Evolutionary conservation across 2,888 invertebrate genomes (phyloP), one percentile per base, ranked within the genome.

Genomic region (Acronicta alni): DNA sequence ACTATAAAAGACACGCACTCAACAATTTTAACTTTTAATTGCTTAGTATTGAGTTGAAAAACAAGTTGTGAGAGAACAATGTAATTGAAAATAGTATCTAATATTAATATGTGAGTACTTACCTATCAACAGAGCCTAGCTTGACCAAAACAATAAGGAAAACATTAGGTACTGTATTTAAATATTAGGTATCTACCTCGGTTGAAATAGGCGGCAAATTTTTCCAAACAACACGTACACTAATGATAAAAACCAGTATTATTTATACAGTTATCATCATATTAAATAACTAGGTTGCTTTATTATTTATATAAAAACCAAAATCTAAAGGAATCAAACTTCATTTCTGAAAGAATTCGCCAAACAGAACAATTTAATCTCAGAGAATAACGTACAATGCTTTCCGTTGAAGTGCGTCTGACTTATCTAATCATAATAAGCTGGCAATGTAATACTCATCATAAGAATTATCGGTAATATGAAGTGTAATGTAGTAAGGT

Each of bases 401-500:
- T n/a, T 51, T 47, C 20, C 26, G 2, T 30, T 12, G 4, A 56
- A 43, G 18, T 47, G 18, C 8, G 3, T 7, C n/a, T 17, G 39
- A 30, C 17, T 9, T 44, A 48, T 42, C 23, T 67, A 60, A 69
- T 65, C 55, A 6, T 39, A 47, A n/a, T 47, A 53, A 71, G 59
- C 49, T 59, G 54, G 67, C 54, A 78, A 78, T 79, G 78, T 71
- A 79, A 26, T 44, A 67, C 51, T 42, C 56, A 15, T 18, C 54
- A 3, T 5, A 39, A 43, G 51, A 71, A 72, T 67, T 56, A 75
- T 69, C 52, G 69, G 9, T 6, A 14, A 16, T 65, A 60, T 57
- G 58, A 69, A 67, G 63, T 71, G 60, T 51, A 64, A 42, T 51
- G 69, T 70, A 53, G 58, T 68, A 62, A 66, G 79, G 80, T 74